phyloP scores from a whole-genome alignment of 1,140 invertebrate species.

The Drosophila bocki region DNA sequence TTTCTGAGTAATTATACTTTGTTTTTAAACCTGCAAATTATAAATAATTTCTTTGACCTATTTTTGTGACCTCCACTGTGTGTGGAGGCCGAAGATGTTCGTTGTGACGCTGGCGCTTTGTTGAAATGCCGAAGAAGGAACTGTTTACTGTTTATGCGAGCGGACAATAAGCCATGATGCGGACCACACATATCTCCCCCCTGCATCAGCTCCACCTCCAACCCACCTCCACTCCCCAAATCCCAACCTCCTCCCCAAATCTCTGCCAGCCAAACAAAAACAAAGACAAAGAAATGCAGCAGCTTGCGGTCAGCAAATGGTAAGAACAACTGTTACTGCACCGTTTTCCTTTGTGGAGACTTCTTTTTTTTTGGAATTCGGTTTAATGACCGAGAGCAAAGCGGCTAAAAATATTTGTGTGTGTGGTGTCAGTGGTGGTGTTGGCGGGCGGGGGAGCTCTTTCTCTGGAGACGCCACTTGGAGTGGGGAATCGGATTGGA shows the following conservation, averaged over 20 bases:
- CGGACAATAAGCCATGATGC: constrained; percentile 43
- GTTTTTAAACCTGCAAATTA: not conserved
- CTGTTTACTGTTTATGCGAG: constrained; percentile 51
- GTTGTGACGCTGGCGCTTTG: constrained; percentile 47
- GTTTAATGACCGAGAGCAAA: constrained; percentile 75
- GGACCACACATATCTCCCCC: constrained; percentile 58
- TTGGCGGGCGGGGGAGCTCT: constrained; percentile 8
- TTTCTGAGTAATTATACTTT: no score
- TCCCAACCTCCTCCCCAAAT: constrained; percentile 9
- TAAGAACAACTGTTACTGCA: constrained; percentile 74
- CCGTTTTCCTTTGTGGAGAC: constrained; percentile 15
- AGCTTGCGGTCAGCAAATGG: constrained; percentile 71
- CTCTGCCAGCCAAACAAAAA: constrained; percentile 45
- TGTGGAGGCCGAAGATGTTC: constrained; percentile 20
- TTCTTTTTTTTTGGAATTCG: constrained; percentile 50
- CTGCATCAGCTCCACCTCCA: not conserved
- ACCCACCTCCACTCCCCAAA: not conserved
- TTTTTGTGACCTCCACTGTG: not conserved
- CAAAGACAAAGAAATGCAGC: constrained; percentile 37
- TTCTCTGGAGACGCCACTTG: constrained; percentile 34
- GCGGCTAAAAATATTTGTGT: constrained; percentile 76
- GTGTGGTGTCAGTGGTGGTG: constrained; percentile 37
- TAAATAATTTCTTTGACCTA: not conserved
- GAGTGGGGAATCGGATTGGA: constrained; percentile 28
- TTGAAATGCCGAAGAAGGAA: constrained; percentile 25